These are phyloP conservation scores for Lepidonotus clava DNA, from an alignment of 2,888 invertebrate genomes.

Conservation along the genomic window DNA sequence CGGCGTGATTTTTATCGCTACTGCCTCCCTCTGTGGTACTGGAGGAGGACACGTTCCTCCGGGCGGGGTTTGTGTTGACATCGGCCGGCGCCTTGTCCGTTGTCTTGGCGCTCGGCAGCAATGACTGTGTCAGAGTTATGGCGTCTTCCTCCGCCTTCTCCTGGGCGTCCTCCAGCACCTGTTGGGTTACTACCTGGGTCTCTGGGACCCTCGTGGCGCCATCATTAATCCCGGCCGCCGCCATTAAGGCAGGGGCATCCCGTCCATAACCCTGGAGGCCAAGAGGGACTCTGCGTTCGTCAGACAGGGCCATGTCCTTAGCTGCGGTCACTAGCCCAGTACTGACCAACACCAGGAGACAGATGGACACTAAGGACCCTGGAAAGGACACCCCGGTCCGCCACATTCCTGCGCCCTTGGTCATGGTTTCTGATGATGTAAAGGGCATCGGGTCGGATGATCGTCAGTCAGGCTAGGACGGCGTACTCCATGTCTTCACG, in stretches of 20 bases:
- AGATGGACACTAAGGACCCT: not conserved
- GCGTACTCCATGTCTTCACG: not conserved
- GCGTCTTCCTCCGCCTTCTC: no score
- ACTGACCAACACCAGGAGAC: not conserved
- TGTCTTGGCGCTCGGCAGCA: not conserved
- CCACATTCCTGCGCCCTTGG: not conserved
- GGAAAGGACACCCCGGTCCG: not conserved
- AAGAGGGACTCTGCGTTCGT: not conserved
- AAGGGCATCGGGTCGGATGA: not conserved
- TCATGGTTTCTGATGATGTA: not conserved
- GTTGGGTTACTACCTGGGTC: not conserved
- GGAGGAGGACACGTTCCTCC: not conserved
- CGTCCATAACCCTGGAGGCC: not conserved
- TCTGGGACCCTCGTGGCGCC: not conserved
- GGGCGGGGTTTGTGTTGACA: not conserved
- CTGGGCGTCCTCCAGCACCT: not conserved
- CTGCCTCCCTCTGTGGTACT: no score
- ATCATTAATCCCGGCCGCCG: not conserved
- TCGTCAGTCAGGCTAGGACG: not conserved
- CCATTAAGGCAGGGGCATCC: not conserved
- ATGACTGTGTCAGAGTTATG: not conserved
- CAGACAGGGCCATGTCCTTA: not conserved
- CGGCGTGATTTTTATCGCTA: not conserved
- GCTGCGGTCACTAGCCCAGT: not conserved
- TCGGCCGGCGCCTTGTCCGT: not conserved